A percentile compares a stretch with the other conserved stretches of the same genome.
These are phyloP conservation scores for Gastrophysa polygoni DNA, from an alignment of 2,888 invertebrate species.

Conservation along the genomic window DNA sequence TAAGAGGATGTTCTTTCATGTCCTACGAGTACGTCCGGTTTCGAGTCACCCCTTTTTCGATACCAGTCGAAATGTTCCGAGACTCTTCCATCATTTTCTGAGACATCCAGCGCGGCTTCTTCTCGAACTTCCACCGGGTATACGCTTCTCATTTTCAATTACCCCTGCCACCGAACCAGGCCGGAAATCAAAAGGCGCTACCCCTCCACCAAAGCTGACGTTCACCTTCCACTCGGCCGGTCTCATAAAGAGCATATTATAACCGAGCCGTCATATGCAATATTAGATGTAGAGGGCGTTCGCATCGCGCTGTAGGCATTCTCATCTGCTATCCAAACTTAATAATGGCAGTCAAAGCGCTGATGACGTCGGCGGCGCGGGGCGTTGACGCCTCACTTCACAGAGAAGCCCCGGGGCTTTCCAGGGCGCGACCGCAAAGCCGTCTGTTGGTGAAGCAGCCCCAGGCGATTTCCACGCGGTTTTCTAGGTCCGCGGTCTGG, in stretches of 20 bases:
- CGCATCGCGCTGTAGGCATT: conserved; percentile 49
- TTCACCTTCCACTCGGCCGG: conserved; percentile 29
- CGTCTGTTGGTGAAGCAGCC: neutral
- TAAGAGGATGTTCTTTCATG: too few relatives aligned
- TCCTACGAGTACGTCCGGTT: too few relatives aligned
- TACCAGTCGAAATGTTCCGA: too few relatives aligned
- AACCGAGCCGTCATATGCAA: conserved; percentile 51
- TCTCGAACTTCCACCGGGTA: too few relatives aligned
- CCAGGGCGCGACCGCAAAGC: conserved; percentile 14
- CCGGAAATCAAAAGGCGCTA: neutral
- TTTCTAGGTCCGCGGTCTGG: too few relatives aligned
- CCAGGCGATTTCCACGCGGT: conserved; percentile 21
- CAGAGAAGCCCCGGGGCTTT: conserved; percentile 19
- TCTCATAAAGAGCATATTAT: conserved; percentile 36
- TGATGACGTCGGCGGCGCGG: conserved; percentile 30
- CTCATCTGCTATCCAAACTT: conserved; percentile 59
- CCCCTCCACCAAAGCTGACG: conserved; percentile 22
- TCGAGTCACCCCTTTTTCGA: too few relatives aligned
- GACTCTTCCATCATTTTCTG: too few relatives aligned
- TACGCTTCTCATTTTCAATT: neutral
- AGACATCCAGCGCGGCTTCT: too few relatives aligned
- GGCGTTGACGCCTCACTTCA: conserved; percentile 37
- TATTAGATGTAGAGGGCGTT: conserved; percentile 40
- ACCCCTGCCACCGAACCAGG: neutral
- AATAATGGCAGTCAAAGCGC: conserved; percentile 52